phyloP scores from a whole-genome alignment of 2,888 invertebrate genomes.

The Cepaea hortensis region DNA sequence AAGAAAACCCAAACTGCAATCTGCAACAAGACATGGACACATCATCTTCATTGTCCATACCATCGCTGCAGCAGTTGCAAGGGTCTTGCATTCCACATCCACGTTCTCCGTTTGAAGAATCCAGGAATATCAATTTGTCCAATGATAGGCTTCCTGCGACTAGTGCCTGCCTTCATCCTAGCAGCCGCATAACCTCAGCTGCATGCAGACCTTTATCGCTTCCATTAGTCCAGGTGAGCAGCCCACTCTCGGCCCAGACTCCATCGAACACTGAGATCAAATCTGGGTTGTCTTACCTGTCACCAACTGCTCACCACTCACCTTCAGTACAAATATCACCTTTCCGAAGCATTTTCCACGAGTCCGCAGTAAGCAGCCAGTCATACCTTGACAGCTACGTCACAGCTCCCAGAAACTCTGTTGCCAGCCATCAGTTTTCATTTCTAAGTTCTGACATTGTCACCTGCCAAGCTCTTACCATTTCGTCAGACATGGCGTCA shows the following conservation, averaged over 20 bases:
- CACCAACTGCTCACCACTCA: neutral
- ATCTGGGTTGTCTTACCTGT: slow-evolving; percentile 10
- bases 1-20: neutral
- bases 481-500: slow-evolving; percentile 17
- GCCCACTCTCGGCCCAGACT: neutral
- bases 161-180: neutral
- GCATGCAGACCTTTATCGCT: slow-evolving; percentile 17
- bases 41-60: neutral
- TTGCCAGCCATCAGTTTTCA: neutral
- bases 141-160: slow-evolving; percentile 23
- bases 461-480: slow-evolving; percentile 8
- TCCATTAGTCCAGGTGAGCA: slow-evolving; percentile 34
- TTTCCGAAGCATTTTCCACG: slow-evolving; percentile 27
- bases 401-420: slow-evolving; percentile 23
- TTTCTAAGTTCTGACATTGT: slow-evolving; percentile 29
- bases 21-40: slow-evolving; percentile 25
- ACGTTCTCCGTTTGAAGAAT: neutral
- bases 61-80: neutral
- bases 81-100: neutral
- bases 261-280: neutral
- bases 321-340: slow-evolving; percentile 14
- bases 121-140: neutral
- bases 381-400: slow-evolving; percentile 1
- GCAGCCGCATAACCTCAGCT: neutral
- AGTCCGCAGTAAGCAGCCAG: neutral